Base-by-base conservation (phyloP, 2,888 invertebrate genomes). In the Cataglyphis livida region DNA sequence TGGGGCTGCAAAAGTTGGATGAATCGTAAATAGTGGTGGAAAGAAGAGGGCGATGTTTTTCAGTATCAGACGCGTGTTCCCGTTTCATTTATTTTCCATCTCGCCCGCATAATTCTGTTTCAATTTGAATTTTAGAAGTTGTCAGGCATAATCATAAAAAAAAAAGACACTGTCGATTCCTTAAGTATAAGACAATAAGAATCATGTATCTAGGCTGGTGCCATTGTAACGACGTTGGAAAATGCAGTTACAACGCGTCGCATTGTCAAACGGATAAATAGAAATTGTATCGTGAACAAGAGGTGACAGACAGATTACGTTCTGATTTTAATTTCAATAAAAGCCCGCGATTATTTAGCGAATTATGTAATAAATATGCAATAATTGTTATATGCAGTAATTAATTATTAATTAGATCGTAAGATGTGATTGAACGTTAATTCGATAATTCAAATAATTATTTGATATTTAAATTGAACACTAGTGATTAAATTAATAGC, bases 21-120 rank as follows among this genome's bases (percentile, higher is more conserved):
- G 78, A 59, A 79, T 48, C 71, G 41, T 61, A 79, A 79, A 79
- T 79, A 48, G 44, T 9, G 44, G 18, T 32, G n/a, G 10, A 65
- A 51, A 51, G 35, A 38, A 25, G 25, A 44, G 21, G 57, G 6
- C 51, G 48, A 66, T 18, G n/a, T 32, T 41, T 51, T 41, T 57
- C 35, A 41, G 21, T n/a, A 51, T n/a, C n/a, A 51, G 7, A 0
- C 41, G 38, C 18, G 12, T 44, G 32, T 71, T 59, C 57, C 41
- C 28, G 28, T 41, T 78, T 70, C 57, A 41, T 78, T 57, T 28
- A 28, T 28, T 54, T 15, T 21, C 70, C 57, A 70, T 70, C 25
- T 35, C 32, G 44, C 1, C 32, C 4, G 25, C 25, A 12, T 48
- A 25, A 78, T 44, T 68, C 28, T 68, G 21, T 68, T 71, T 71